A percentile compares a stretch with the other conserved stretches of the same genome.
These are phyloP conservation scores for Philereme transversata DNA, from an alignment of 2,888 invertebrate species.

Conservation along the genomic window DNA sequence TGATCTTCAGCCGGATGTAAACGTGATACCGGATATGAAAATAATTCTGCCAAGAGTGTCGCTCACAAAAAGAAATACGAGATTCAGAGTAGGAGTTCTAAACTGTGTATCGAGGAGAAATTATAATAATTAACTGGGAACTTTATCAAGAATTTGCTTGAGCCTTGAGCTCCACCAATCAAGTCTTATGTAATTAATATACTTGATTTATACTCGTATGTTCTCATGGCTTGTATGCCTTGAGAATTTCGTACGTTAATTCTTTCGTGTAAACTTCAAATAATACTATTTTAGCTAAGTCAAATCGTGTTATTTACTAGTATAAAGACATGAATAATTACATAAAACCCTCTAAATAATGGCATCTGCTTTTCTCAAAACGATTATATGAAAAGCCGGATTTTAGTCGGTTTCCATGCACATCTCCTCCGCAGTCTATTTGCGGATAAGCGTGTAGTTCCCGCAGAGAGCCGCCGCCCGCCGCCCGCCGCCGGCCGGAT, in stretches of 20 bases:
- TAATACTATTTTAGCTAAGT: no score
- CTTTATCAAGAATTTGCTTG: slow-evolving; percentile 6
- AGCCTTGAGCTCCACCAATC: slow-evolving; percentile 2
- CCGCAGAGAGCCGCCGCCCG: not conserved
- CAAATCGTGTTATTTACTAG: no score
- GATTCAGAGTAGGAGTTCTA: slow-evolving; percentile 1
- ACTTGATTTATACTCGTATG: not conserved
- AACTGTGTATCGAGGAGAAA: slow-evolving; percentile 2
- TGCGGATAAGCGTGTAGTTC: slow-evolving; percentile 16
- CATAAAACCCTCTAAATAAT: no score
- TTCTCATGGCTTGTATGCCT: not conserved
- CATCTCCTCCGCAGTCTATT: slow-evolving; percentile 16
- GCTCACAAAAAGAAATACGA: slow-evolving; percentile 13
- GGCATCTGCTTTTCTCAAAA: slow-evolving; percentile 4
- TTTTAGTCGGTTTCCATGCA: slow-evolving; percentile 8
- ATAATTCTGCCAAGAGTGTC: slow-evolving; percentile 9
- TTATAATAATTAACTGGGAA: slow-evolving; percentile 6
- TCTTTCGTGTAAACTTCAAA: not conserved
- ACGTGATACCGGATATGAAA: slow-evolving; percentile 11
- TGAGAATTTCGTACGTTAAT: not conserved
- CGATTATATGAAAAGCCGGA: slow-evolving; percentile 1
- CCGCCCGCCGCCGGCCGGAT: slow-evolving; percentile 17
- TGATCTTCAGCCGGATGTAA: slow-evolving; percentile 4
- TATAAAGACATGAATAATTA: no score
- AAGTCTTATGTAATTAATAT: not conserved